Evolutionary conservation across 2,113 vertebrate species (phyloP).

Genomic region (Sphyrna mokarran): DNA sequence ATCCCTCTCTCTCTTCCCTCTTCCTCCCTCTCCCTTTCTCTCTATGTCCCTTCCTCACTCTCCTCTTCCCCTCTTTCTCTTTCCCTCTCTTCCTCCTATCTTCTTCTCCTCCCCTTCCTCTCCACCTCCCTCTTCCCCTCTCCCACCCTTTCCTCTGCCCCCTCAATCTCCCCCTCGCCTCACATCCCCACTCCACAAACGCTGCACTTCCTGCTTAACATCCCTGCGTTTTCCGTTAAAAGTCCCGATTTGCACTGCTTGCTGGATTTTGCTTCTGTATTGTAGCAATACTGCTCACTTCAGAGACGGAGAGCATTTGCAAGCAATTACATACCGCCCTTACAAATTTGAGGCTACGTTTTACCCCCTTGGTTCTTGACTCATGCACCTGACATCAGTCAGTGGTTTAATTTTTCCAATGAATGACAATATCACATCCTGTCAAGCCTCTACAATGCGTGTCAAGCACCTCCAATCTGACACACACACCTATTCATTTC

Average conservation of each 20-base stretch:
- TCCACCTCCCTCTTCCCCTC: too few species aligned
- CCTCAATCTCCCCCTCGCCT: too few species aligned
- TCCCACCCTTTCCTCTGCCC: too few species aligned
- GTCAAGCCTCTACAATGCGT: background rate
- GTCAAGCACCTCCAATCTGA: background rate
- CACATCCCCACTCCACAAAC: background rate
- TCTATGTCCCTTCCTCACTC: too few species aligned
- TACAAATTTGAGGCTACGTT: background rate
- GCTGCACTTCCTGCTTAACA: background rate
- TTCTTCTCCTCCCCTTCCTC: too few species aligned
- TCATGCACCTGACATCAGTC: background rate
- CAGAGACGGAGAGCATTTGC: background rate
- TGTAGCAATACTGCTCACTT: background rate
- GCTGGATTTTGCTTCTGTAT: too few species aligned
- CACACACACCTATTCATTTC: background rate
- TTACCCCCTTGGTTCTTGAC: background rate
- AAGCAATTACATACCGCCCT: background rate
- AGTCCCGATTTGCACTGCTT: too few species aligned
- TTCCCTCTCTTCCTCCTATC: too few species aligned
- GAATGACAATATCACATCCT: background rate
- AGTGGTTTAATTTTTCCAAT: background rate
- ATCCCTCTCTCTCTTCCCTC: background rate
- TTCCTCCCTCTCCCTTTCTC: too few species aligned
- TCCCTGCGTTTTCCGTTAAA: too few species aligned
- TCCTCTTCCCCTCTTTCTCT: too few species aligned